These are phyloP conservation scores for Lagocephalus sceleratus DNA, from an alignment of 2,797 vertebrate genomes.

Conservation along the genomic window DNA sequence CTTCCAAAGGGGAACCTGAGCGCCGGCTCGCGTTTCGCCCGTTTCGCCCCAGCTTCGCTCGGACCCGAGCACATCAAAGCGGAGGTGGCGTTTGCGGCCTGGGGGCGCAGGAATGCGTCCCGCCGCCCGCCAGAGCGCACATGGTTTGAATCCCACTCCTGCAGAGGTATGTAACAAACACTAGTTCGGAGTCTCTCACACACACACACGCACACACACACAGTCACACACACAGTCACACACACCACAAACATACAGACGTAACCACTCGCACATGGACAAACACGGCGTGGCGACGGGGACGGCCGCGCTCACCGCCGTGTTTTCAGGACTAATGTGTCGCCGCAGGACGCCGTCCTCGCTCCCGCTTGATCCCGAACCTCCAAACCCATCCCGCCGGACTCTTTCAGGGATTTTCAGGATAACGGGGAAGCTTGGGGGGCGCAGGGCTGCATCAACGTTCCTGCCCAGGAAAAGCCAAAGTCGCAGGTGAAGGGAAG, in stretches of 20 bases:
- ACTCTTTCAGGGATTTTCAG: background rate
- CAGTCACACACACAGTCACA: background rate
- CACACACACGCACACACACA: background rate
- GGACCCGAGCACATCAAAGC: conserved; percentile 56
- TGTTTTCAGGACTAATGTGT: conserved; percentile 35
- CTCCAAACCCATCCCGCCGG: background rate
- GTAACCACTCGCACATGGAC: conserved; percentile 19
- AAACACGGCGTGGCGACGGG: conserved; percentile 18
- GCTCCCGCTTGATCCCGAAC: conserved; percentile 10
- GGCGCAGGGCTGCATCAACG: background rate
- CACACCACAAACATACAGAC: background rate
- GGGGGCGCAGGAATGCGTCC: conserved; percentile 19
- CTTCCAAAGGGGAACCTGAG: conserved; percentile 1
- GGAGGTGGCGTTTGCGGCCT: conserved; percentile 18
- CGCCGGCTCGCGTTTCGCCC: conserved; percentile 14
- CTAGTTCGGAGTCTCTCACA: no score
- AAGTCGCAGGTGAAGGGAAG: background rate
- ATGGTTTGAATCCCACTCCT: conserved; percentile 55
- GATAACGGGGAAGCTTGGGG: background rate
- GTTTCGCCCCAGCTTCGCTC: conserved; percentile 25
- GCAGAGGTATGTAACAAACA: conserved; percentile 39
- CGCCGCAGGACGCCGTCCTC: conserved; percentile 11
- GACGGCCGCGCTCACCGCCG: background rate
- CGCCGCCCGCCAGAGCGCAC: conserved; percentile 20
- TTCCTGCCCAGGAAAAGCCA: background rate